Conservation (phyloP, 2,113 vertebrate genomes). For the Puffinus mauretanicus region DNA sequence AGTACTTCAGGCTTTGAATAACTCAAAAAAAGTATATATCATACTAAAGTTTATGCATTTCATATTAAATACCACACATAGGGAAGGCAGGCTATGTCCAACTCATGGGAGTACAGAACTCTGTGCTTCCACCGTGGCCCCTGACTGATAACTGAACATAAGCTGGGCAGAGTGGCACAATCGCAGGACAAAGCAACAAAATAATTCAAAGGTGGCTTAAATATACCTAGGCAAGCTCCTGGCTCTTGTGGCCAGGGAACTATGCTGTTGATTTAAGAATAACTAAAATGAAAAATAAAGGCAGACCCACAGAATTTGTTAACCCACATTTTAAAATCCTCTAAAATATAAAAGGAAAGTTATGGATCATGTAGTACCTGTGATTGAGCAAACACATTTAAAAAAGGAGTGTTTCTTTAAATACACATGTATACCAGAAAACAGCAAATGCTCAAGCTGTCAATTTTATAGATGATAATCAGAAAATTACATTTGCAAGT, state of each 20-base stretch:
- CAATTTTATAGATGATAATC: neutral
- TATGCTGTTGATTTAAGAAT: neutral
- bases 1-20: neutral
- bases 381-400: neutral
- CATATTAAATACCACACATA: neutral
- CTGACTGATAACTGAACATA: neutral
- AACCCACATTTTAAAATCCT: neutral
- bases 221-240: neutral
- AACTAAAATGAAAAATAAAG: neutral
- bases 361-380: neutral
- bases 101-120: neutral
- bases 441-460: neutral
- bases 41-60: neutral
- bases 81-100: neutral
- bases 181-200: neutral
- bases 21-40: neutral
- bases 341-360: neutral
- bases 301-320: neutral
- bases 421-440: neutral
- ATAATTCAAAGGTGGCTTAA: neutral
- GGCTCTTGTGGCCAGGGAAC: neutral
- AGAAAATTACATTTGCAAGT: neutral
- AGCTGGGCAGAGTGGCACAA: neutral
- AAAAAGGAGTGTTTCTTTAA: neutral
- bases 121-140: neutral